Percentiles rank a stretch among this genome's conserved stretches.
Evolutionary conservation across 2,888 invertebrate species (phyloP).

Genomic region (Phyto melanocephala): DNA sequence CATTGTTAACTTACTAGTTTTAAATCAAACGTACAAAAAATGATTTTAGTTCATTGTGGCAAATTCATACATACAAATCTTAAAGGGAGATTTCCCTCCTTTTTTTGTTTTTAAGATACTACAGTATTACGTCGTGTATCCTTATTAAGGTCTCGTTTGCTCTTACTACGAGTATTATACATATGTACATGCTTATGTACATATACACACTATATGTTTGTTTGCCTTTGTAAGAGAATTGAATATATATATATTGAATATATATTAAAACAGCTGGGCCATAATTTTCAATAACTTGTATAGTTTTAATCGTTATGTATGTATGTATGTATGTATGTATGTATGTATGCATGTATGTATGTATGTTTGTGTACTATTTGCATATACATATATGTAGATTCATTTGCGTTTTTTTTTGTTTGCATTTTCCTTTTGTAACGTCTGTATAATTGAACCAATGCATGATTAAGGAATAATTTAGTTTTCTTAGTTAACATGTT

Average conservation of each 20-base stretch:
- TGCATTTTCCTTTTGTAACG: conserved; percentile 22
- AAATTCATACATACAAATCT: conserved; percentile 31
- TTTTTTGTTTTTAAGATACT: conserved; percentile 30
- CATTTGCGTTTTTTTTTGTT: conserved; percentile 33
- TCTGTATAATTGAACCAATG: no score
- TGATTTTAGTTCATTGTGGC: conserved; percentile 32
- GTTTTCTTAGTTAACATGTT: no score
- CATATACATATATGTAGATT: no score
- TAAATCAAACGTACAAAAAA: conserved; percentile 3
- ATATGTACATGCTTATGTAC: no score
- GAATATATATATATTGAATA: no score
- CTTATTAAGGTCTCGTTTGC: conserved; percentile 2
- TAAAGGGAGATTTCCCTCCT: conserved; percentile 22
- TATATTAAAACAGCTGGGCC: conserved; percentile 31
- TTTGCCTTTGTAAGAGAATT: no score
- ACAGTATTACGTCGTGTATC: conserved; percentile 35
- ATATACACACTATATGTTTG: no score
- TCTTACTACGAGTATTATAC: no score
- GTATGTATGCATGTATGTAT: no score
- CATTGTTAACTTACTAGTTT: neutral
- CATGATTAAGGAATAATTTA: no score
- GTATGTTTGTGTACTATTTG: no score
- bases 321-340: neutral
- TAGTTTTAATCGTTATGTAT: neutral
- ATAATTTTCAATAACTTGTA: neutral